phyloP scores from a whole-genome alignment of 2,888 invertebrate species.

The Drosophila niveifrons region DNA sequence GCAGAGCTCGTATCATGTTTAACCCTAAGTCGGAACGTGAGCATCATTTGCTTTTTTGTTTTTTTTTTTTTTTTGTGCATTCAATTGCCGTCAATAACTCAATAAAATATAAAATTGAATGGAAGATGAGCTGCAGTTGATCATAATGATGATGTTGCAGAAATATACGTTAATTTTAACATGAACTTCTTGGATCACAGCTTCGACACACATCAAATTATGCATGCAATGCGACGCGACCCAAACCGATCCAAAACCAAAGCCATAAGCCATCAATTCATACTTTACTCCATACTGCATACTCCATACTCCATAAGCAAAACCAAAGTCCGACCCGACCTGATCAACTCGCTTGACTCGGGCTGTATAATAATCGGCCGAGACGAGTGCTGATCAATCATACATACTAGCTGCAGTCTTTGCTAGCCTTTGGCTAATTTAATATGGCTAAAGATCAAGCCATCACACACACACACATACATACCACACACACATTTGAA shows the following conservation, averaged over 20 bases:
- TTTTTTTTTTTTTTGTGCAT: slow-evolving; percentile 43
- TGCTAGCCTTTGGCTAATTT: slow-evolving; percentile 77
- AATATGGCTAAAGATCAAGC: slow-evolving; percentile 81
- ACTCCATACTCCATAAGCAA: neutral
- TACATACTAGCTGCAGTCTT: slow-evolving; percentile 37
- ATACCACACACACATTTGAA: slow-evolving; percentile 10
- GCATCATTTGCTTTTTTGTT: slow-evolving; percentile 59
- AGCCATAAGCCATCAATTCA: slow-evolving; percentile 4
- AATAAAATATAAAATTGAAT: slow-evolving; percentile 59
- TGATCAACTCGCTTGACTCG: slow-evolving; percentile 50
- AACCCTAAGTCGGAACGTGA: slow-evolving; percentile 72
- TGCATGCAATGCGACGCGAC: slow-evolving; percentile 71
- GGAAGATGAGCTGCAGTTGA: neutral
- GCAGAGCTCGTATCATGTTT: slow-evolving; percentile 48
- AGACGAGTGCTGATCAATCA: slow-evolving; percentile 77
- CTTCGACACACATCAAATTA: slow-evolving; percentile 79
- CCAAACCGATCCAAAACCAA: slow-evolving; percentile 42
- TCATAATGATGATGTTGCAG: slow-evolving; percentile 17
- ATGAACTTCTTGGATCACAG: slow-evolving; percentile 50
- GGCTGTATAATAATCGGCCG: slow-evolving; percentile 71
- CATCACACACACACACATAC: slow-evolving; percentile 52
- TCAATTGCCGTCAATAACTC: slow-evolving; percentile 79
- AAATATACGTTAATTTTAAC: slow-evolving; percentile 34
- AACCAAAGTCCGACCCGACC: slow-evolving; percentile 46
- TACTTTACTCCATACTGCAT: neutral